Evolutionary conservation across 1,140 invertebrate species (phyloP).

Genomic region (Scaptomyza pallida): DNA sequence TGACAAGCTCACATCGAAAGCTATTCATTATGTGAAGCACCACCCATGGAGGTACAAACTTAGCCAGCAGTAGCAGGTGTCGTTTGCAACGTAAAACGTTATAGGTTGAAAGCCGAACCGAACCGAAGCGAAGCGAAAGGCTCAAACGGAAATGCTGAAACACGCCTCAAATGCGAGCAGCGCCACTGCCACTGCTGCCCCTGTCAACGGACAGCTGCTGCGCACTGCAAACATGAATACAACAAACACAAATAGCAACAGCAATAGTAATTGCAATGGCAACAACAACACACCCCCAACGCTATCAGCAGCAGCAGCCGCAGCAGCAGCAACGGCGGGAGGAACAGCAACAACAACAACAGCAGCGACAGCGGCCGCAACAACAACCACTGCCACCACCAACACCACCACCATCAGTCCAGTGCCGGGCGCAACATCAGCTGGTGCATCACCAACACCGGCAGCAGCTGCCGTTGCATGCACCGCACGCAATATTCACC

Average conservation of each 20-base stretch:
- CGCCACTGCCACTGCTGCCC: conserved; percentile 38
- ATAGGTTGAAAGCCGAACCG: neutral
- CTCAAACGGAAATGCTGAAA: conserved; percentile 62
- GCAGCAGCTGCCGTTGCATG: conserved; percentile 66
- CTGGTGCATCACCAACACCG: conserved; percentile 54
- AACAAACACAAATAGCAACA: conserved; percentile 34
- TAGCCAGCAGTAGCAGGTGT: conserved; percentile 22
- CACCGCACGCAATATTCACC: conserved; percentile 75
- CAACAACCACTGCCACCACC: neutral
- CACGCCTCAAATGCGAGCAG: conserved; percentile 74
- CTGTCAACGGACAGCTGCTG: conserved; percentile 55
- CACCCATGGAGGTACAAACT: conserved; percentile 15
- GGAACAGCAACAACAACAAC: conserved; percentile 23
- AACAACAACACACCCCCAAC: conserved; percentile 25
- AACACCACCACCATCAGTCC: conserved; percentile 4
- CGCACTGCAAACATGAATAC: conserved; percentile 35
- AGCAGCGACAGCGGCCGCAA: conserved; percentile 13
- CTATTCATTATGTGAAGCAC: conserved; percentile 44
- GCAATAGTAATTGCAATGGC: conserved; percentile 8
- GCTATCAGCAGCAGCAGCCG: conserved; percentile 17
- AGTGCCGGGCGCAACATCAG: conserved; percentile 10
- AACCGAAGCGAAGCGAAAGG: conserved; percentile 1
- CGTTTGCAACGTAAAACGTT: neutral
- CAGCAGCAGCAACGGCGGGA: neutral
- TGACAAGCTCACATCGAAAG: neutral